These are phyloP conservation scores for Xanthia icteritia DNA, from an alignment of 2,888 invertebrate genomes.

Conservation along the genomic window DNA sequence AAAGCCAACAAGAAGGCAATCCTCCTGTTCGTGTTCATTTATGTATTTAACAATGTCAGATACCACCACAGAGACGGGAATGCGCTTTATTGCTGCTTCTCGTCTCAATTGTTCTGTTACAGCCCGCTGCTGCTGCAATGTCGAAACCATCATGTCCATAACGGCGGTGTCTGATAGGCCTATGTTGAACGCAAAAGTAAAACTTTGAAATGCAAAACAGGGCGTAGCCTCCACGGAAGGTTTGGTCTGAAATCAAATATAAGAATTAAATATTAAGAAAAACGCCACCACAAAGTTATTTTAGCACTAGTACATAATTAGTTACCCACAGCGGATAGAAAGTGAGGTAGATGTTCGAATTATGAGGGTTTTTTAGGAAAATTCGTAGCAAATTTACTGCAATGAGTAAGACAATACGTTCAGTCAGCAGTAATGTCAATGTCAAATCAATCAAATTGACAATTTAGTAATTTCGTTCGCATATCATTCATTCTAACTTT, in stretches of 20 bases:
- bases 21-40: conserved; percentile 97
- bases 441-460: background rate
- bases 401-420: conserved; percentile 10
- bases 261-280: conserved; percentile 5
- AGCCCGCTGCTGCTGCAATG: conserved; percentile 97
- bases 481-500: background rate
- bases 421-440: conserved; percentile 8
- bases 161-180: conserved; percentile 97
- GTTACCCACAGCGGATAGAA: conserved; percentile 43
- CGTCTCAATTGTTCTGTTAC: conserved; percentile 98
- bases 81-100: conserved; percentile 96
- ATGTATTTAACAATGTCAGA: conserved; percentile 97
- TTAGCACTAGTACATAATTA: conserved; percentile 5
- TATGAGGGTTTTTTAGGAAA: conserved; percentile 4
- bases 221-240: conserved; percentile 83
- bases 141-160: conserved; percentile 98
- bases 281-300: background rate
- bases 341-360: conserved; percentile 27
- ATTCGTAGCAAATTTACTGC: conserved; percentile 23
- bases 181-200: conserved; percentile 92
- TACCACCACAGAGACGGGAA: conserved; percentile 97
- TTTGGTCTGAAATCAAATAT: conserved; percentile 66
- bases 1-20: conserved; percentile 97
- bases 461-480: background rate
- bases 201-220: conserved; percentile 80